Base-by-base conservation (phyloP, 1,140 invertebrate species). In the Drosophila sucinea region DNA sequence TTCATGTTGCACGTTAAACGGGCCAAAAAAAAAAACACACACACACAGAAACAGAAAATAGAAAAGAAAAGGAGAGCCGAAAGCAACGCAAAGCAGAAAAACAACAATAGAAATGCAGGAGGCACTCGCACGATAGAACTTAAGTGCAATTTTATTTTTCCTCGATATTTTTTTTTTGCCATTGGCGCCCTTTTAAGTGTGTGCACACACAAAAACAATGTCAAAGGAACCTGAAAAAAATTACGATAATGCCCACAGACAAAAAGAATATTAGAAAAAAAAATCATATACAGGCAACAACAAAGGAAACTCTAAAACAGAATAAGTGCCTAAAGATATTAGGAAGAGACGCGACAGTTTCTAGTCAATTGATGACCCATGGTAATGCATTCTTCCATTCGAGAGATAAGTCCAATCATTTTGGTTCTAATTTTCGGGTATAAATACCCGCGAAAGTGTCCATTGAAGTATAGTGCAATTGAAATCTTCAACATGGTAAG, bases 101-200 rank as follows among this genome's bases (percentile, higher is more conserved):
- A 23, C 61, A 40, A 55, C 47, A 64, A 56, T 40, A 60, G 44
- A 27, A 56, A 40, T 25, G 38, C 58, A 65, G 35, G 41, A 51
- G 44, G 33, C 35, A 78, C 70, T 71, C 66, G 67, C 70, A 70
- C 75, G 77, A 79, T 87, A 86, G 74, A 79, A 69, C 80, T 77
- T 86, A 74, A 86, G 83, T 86, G 83, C 83, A 86, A 79, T 87
- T 86, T 73, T 68, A 79, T 71, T 83, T 87, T 70, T 70, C 60
- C 57, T 44, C 72, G 67, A 79, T 86, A 81, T 86, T 76, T 57
- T 60, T 61, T 86, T 76, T 57, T 60, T 61, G 82, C 82, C 82
- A 81, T 55, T 85, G 82, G 82, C 82, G 82, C 78, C 82, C 73
- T 70, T 66, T 76, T 81, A 80, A 85, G 77, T 77, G 77, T 41